Evolutionary conservation across 2,888 invertebrate genomes (phyloP).

Genomic region (Caenorhabditis parvicauda): DNA sequence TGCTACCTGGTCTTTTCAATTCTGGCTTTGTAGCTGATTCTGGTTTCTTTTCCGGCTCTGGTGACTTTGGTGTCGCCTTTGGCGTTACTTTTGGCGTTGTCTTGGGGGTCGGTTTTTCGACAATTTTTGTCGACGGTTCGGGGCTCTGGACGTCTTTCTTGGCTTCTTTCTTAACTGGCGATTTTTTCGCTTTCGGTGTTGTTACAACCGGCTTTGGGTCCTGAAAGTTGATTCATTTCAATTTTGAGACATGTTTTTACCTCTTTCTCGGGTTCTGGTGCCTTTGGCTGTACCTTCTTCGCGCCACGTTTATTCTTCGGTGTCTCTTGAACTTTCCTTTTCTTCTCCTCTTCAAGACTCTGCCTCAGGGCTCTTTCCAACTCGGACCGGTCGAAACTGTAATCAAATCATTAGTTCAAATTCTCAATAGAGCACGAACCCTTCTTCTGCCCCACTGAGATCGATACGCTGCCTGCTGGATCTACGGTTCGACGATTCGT

Average conservation of each 20-base stretch:
- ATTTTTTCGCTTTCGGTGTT: neutral
- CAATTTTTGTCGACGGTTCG: neutral
- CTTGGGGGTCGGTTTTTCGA: neutral
- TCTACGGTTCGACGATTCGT: constrained; percentile 6
- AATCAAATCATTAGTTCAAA: neutral
- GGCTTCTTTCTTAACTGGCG: neutral
- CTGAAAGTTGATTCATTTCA: too few relatives aligned
- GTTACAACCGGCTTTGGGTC: too few relatives aligned
- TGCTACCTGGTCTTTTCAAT: too few relatives aligned
- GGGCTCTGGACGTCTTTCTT: too few relatives aligned
- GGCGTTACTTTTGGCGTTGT: neutral
- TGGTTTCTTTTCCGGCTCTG: neutral
- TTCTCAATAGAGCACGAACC: constrained; percentile 11
- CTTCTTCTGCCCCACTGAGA: constrained; percentile 29
- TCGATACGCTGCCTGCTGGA: constrained; percentile 31
- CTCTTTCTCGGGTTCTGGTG: neutral
- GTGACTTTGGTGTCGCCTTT: neutral
- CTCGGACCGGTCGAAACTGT: constrained; percentile 34
- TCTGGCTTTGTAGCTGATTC: too few relatives aligned
- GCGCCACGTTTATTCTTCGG: too few relatives aligned
- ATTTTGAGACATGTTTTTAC: neutral
- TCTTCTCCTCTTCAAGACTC: neutral
- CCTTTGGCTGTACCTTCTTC: too few relatives aligned
- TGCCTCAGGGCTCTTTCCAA: constrained; percentile 29
- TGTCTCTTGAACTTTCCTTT: neutral